Conservation (phyloP, 2,888 invertebrate genomes). For the Agonopterix alstromeriana region DNA sequence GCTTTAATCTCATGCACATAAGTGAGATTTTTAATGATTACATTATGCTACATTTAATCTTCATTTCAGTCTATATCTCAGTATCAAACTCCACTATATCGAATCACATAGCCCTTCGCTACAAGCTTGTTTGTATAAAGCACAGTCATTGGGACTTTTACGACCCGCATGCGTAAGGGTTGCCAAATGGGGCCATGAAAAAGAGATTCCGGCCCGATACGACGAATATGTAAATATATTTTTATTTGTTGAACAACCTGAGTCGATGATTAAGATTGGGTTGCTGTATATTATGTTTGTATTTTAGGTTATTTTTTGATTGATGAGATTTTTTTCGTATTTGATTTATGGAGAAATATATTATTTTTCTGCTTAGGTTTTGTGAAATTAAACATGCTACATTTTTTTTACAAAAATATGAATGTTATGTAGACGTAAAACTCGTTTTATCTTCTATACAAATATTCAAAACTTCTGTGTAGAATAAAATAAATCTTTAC, state of each 20-base stretch:
- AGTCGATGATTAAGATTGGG: constrained; percentile 25
- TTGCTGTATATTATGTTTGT: neutral
- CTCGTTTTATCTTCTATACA: no score
- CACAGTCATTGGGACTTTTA: constrained; percentile 41
- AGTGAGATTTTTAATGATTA: no score
- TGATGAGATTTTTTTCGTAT: no score
- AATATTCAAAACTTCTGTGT: no score
- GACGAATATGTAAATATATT: constrained; percentile 45
- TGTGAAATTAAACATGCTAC: no score
- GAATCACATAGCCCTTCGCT: constrained; percentile 1
- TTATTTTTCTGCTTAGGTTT: no score
- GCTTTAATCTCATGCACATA: no score
- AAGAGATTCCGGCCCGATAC: constrained; percentile 39
- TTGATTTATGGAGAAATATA: no score
- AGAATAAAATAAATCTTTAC: no score
- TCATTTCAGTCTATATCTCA: constrained; percentile 3
- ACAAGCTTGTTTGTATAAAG: constrained; percentile 38
- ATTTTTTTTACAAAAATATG: no score
- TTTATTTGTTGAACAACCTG: constrained; percentile 28
- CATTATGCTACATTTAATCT: neutral
- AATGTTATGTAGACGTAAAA: no score
- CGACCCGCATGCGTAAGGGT: constrained; percentile 33
- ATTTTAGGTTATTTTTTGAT: no score
- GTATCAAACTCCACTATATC: constrained; percentile 2
- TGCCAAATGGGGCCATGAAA: constrained; percentile 61